A percentile compares a stretch with the other conserved stretches of the same genome.
Conservation (phyloP, 2,797 vertebrate genomes). For the Sebastes taczanowskii region DNA sequence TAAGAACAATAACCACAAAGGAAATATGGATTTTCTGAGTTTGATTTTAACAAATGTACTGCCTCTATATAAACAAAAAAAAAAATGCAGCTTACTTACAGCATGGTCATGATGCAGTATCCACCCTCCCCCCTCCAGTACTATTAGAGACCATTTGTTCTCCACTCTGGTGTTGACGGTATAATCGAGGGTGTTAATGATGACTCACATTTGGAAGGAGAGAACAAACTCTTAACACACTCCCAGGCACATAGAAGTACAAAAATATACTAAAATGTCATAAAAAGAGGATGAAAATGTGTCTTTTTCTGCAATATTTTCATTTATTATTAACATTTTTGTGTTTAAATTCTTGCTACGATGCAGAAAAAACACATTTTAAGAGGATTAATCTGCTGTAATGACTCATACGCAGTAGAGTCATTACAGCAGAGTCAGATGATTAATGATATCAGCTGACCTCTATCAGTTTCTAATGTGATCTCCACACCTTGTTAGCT, state of each 20-base stretch:
- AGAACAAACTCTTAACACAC: slow-evolving; percentile 49
- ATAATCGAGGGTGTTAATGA: slow-evolving; percentile 73
- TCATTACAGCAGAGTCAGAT: slow-evolving; percentile 6
- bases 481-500: slow-evolving; percentile 48
- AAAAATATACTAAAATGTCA: background rate
- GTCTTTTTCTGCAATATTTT: background rate
- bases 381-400: background rate
- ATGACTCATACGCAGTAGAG: background rate
- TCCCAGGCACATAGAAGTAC: background rate
- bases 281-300: background rate
- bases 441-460: slow-evolving; percentile 43
- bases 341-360: background rate
- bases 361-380: background rate
- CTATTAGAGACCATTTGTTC: slow-evolving; percentile 81
- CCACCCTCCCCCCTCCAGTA: slow-evolving; percentile 8
- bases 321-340: background rate
- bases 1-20: background rate
- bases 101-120: slow-evolving; percentile 9
- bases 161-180: slow-evolving; percentile 57
- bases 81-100: background rate
- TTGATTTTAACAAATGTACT: background rate
- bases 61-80: background rate
- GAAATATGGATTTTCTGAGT: background rate
- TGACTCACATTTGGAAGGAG: slow-evolving; percentile 76
- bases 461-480: slow-evolving; percentile 22